phyloP scores from a whole-genome alignment of 2,888 invertebrate genomes.

The Macrosoma leucophasiata region DNA sequence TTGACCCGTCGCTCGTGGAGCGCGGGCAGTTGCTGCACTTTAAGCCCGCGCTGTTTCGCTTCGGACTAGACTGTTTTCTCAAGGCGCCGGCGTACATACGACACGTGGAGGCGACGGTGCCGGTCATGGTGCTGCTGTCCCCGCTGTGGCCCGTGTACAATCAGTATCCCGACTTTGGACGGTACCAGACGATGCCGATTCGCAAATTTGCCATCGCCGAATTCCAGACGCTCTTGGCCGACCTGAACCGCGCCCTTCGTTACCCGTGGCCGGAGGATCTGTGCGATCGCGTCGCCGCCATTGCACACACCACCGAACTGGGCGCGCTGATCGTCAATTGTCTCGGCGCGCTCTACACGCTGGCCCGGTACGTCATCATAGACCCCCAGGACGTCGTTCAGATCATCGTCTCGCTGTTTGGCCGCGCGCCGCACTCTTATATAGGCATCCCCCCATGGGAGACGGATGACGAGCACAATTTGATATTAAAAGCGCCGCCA shows the following conservation, averaged over 20 bases:
- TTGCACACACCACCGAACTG: conserved; percentile 5
- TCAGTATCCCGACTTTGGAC: conserved; percentile 6
- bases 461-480: conserved; percentile 6
- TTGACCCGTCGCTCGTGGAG: conserved; percentile 2
- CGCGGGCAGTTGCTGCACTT: background rate
- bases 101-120: conserved; percentile 6
- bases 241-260: conserved; percentile 3
- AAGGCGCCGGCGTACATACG: conserved; percentile 8
- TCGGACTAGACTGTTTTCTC: conserved; percentile 8
- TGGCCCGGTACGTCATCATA: conserved; percentile 7
- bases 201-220: conserved; percentile 3
- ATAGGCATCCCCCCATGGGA: conserved; percentile 7
- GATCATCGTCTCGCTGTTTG: conserved; percentile 7
- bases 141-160: conserved; percentile 8
- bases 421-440: conserved; percentile 5
- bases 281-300: conserved; percentile 4
- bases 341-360: conserved; percentile 6
- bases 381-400: conserved; percentile 8
- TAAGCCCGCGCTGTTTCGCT: conserved; percentile 7
- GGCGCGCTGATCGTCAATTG: conserved; percentile 6
- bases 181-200: conserved; percentile 8
- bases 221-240: conserved; percentile 8
- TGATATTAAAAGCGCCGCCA: conserved; percentile 3
- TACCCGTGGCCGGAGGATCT: conserved; percentile 9
- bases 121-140: conserved; percentile 4